Base-by-base conservation (phyloP, 2,113 vertebrate genomes). In the Okapia johnstoni region DNA sequence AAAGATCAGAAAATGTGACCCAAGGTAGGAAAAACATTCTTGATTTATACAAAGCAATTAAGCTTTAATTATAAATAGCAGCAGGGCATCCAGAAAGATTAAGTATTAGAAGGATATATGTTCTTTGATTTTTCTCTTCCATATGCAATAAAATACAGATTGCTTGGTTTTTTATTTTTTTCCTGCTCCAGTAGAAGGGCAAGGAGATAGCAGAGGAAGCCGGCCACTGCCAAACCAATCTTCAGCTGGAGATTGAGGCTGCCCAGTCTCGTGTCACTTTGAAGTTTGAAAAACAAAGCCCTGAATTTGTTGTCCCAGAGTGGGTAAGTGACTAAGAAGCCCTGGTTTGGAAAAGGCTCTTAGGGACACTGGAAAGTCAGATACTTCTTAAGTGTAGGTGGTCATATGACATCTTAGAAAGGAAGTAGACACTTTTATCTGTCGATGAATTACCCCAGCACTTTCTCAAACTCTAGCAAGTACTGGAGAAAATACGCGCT, bases 201-300 rank as follows among this genome's bases (percentile, higher is more conserved):
- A 30, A 85, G 28, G 23, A 36, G 30, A 60, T 9, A 36, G 23
- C 50, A 36, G 28, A 55, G n/a, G 33, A 85, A 52, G 28, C 9
- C 13, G n/a, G 55, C 15, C 19, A 52, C 43, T 1, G 7, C 63
- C 43, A 88, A 33, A 43, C n/a, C 14, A 5, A 36, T 0, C 0
- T 7, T 63, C 43, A 21, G 14, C 6, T 6, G 4, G 17, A 10
- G 33, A 57, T 7, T 1, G 19, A 12, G 36, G 55, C 60, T 58
- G 15, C 46, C 58, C 11, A 0, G 57, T 1, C 46, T 40, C 17
- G 17, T 55, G 17, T 50, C 23, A 46, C 17, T 28, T 8, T 7
- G 12, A 86, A 25, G 46, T 90, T 77, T 86, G 79, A 85, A 52
- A 90, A 90, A 36, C n/a, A 90, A 86, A 85, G 55, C 6, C 50